Evolutionary conservation across 2,888 invertebrate genomes (phyloP).

Genomic region (Dusona sp.): DNA sequence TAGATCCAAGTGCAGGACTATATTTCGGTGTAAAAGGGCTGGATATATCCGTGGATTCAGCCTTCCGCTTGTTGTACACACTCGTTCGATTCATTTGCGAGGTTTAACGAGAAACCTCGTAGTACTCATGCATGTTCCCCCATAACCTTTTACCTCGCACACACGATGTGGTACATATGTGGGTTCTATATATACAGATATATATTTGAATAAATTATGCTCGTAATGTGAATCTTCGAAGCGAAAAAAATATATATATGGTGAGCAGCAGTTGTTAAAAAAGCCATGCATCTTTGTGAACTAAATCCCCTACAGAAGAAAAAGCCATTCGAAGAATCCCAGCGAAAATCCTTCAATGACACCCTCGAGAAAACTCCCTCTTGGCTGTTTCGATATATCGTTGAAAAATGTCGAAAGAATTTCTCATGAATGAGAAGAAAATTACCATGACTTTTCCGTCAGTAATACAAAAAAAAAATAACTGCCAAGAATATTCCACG

Average conservation of each 20-base stretch:
- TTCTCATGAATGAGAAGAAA: constrained; percentile 10
- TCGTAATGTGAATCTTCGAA: constrained; percentile 3
- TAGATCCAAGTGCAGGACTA: constrained; percentile 1
- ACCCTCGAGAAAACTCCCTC: constrained; percentile 13
- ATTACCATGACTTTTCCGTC: neutral
- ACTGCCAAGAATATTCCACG: neutral
- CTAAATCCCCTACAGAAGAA: constrained; percentile 14
- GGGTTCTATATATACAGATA: constrained; percentile 34
- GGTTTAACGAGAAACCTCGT: constrained; percentile 65
- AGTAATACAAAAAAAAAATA: neutral
- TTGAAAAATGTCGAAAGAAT: constrained; percentile 9
- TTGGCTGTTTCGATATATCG: constrained; percentile 16
- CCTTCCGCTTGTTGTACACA: constrained; percentile 47
- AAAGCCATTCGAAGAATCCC: constrained; percentile 42
- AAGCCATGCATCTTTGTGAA: constrained; percentile 36
- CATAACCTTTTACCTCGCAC: constrained; percentile 36
- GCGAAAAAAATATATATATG: constrained; percentile 5
- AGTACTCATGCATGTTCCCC: constrained; percentile 15
- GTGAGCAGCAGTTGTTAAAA: constrained; percentile 38
- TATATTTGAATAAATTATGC: constrained; percentile 40
- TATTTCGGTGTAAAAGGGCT: constrained; percentile 30
- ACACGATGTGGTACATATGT: constrained; percentile 50
- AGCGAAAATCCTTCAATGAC: constrained; percentile 49
- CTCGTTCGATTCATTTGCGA: constrained; percentile 67
- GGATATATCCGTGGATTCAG: constrained; percentile 26